These are phyloP conservation scores for Ophthalmolycus amberensis DNA, from an alignment of 2,113 vertebrate genomes.

Conservation along the genomic window DNA sequence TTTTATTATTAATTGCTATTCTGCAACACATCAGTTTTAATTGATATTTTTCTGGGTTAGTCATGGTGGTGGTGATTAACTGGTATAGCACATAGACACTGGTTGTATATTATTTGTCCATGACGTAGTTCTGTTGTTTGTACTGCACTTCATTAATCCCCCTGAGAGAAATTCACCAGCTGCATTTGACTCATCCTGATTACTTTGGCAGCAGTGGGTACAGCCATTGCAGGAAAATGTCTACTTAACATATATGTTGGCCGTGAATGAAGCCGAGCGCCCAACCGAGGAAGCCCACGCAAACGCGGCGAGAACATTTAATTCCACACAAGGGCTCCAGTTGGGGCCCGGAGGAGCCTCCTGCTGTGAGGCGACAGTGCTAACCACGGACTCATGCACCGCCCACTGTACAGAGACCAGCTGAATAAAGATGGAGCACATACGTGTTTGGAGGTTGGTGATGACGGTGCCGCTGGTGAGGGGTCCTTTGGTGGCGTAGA, in stretches of 20 bases:
- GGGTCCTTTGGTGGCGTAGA: conserved; percentile 92
- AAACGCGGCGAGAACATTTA: background rate
- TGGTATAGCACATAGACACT: background rate
- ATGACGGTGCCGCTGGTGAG: conserved; percentile 90
- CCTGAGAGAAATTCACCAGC: background rate
- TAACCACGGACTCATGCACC: background rate
- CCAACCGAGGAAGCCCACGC: background rate
- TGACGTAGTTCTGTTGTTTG: background rate
- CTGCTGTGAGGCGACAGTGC: conserved; percentile 23
- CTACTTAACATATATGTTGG: background rate
- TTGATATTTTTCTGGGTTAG: background rate
- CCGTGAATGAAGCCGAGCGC: conserved; percentile 14
- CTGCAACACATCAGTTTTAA: background rate
- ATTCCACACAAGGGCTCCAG: background rate
- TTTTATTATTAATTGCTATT: background rate
- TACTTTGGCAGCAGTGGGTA: background rate
- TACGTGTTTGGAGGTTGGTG: conserved; percentile 94
- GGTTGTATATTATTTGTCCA: background rate
- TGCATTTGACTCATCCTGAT: conserved; percentile 6
- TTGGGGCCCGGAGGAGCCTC: background rate
- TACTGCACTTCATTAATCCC: conserved; percentile 1
- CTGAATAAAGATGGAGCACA: conserved; percentile 59
- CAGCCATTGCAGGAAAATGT: conserved; percentile 1
- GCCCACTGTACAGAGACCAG: background rate
- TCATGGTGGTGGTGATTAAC: background rate